A percentile compares a stretch with the other conserved stretches of the same genome.
Evolutionary conservation across 2,113 vertebrate genomes (phyloP).

Genomic region (Zapornia atra): DNA sequence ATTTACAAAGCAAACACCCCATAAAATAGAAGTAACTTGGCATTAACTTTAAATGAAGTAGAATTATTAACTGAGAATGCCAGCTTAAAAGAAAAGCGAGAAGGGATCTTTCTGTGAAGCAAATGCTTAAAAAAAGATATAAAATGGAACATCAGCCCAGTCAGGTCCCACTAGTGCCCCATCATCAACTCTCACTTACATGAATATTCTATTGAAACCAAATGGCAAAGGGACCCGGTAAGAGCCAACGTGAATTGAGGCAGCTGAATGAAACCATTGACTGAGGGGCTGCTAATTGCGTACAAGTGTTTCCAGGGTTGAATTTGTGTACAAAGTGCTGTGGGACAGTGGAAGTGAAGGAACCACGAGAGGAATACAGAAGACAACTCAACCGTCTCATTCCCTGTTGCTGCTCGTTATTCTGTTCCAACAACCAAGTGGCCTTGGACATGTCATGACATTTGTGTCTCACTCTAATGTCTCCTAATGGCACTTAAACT

Average conservation of each 20-base stretch:
- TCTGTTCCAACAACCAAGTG: background rate
- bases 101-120: background rate
- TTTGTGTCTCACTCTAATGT: background rate
- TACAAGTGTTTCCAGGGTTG: slow-evolving; percentile 39
- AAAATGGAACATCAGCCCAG: background rate
- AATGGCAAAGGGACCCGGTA: slow-evolving; percentile 15
- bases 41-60: background rate
- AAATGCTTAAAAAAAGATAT: background rate
- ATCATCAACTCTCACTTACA: background rate
- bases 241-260: background rate
- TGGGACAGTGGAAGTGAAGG: background rate
- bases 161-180: background rate
- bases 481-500: slow-evolving; percentile 28
- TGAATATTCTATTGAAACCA: slow-evolving; percentile 29
- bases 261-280: slow-evolving; percentile 36
- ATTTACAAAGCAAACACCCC: slow-evolving; percentile 29
- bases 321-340: background rate
- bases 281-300: background rate
- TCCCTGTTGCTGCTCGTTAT: background rate
- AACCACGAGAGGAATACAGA: background rate
- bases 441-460: background rate
- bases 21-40: slow-evolving; percentile 21
- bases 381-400: background rate
- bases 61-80: slow-evolving; percentile 1
- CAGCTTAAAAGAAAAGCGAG: background rate